Evolutionary conservation across 1,140 invertebrate genomes (phyloP), one percentile per base, ranked within the genome.

Genomic region (Ooceraea biroi): DNA sequence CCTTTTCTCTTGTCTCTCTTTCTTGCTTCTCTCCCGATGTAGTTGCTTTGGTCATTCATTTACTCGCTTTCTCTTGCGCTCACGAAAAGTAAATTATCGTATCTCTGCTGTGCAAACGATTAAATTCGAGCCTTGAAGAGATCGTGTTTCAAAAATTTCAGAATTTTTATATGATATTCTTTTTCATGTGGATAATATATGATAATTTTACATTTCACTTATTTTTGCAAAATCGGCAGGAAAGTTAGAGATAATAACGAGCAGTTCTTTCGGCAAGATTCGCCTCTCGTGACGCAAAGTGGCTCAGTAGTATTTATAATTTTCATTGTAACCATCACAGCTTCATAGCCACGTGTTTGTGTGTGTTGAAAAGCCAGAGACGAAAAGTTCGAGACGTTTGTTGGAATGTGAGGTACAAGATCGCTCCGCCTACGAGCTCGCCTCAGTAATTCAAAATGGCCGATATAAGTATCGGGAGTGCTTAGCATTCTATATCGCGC

Each of bases 371-470:
- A 71, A 80, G 50, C 69, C 69, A 46, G 12, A 71, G 12, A 71
- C 22, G 50, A 44, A 30, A 57, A 46, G 22, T 57, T 71, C 5
- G 3, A 19, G 65, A 66, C 7, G 30, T 44, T 58, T 22, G 30
- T 46, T 25, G 36, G 22, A 30, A 69, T 48, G 48, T 41, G 55
- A 78, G 50, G 27, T 69, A 69, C 36, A 55, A 41, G 48, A 68
- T 22, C 57, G 44, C 44, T 65, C 69, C 52, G 30, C 44, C 44
- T 57, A 44, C 50, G 48, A 69, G 22, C 36, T 57, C 44, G 74
- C 22, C n/a, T 22, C 25, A 36, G 36, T 22, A 57, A 69, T 80
- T 69, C 50, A 68, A 80, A 57, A 80, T 71, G 76, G 76, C 50
- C 65, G 65, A 57, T 68, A 36, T 44, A 80, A 30, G 22, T 77